phyloP scores from a whole-genome alignment of 2,113 vertebrate species.

The Aix galericulata region DNA sequence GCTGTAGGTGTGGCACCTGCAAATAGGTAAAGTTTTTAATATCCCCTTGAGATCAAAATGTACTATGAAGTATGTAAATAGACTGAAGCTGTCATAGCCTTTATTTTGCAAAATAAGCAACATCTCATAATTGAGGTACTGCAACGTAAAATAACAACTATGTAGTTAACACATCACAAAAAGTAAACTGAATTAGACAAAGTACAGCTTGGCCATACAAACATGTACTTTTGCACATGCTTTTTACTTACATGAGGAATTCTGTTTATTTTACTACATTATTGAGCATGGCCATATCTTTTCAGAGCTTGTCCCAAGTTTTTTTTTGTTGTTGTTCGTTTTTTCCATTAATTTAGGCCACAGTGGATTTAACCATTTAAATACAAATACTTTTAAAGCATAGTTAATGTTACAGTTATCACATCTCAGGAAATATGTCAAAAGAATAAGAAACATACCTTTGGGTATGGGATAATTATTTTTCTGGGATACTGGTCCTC shows the following conservation, averaged over 20 bases:
- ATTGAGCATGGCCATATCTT: background rate
- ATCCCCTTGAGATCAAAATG: conserved; percentile 5
- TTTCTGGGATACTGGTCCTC: conserved; percentile 91
- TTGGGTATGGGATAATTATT: conserved; percentile 90
- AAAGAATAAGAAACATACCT: conserved; percentile 79
- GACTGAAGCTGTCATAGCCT: background rate
- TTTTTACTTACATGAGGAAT: background rate
- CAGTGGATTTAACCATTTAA: background rate
- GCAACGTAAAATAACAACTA: background rate
- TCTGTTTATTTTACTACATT: background rate
- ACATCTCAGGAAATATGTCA: conserved; percentile 12
- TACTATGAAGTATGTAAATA: conserved; percentile 26
- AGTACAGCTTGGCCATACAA: background rate
- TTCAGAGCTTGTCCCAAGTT: background rate
- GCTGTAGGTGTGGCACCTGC: conserved; percentile 16
- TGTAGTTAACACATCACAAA: background rate
- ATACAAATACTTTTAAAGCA: background rate
- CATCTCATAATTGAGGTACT: background rate
- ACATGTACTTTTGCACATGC: background rate
- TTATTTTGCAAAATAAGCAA: background rate
- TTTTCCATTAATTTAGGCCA: background rate
- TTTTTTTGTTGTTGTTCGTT: background rate
- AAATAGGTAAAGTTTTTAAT: background rate
- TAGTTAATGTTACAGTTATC: background rate
- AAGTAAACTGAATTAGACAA: background rate